Evolutionary conservation across 1,140 invertebrate genomes (phyloP).

Genomic region (Drosophila burlai): DNA sequence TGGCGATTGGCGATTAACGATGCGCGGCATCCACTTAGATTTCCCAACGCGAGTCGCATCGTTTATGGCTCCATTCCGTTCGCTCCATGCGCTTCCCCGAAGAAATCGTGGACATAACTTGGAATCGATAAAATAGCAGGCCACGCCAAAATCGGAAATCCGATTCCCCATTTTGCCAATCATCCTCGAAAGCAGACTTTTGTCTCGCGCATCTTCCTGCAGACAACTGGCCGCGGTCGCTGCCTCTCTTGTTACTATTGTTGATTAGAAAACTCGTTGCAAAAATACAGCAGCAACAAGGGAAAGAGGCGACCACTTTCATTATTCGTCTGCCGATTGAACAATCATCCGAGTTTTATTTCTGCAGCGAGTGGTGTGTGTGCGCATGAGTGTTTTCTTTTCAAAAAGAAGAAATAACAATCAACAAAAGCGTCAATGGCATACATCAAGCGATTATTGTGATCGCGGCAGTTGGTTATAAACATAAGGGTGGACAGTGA

Average conservation of each 20-base stretch:
- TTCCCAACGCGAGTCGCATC: constrained; percentile 6
- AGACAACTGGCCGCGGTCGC: constrained; percentile 4
- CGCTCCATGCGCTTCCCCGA: constrained; percentile 9
- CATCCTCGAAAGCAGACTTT: constrained; percentile 10
- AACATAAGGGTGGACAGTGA: background rate
- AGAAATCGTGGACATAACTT: constrained; percentile 27
- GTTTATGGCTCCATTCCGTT: background rate
- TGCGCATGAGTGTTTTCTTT: constrained; percentile 17
- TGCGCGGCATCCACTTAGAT: constrained; percentile 17
- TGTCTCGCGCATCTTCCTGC: constrained; percentile 15
- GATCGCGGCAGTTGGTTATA: background rate
- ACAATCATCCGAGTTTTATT: constrained; percentile 42
- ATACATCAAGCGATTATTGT: constrained; percentile 4
- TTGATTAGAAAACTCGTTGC: constrained; percentile 60
- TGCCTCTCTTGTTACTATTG: constrained; percentile 16
- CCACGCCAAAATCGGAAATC: constrained; percentile 18
- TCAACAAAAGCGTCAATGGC: constrained; percentile 2
- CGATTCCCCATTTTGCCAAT: background rate
- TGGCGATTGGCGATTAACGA: constrained; percentile 5
- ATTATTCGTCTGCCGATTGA: constrained; percentile 64
- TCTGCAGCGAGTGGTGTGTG: background rate
- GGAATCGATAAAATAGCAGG: constrained; percentile 24
- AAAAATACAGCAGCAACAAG: background rate
- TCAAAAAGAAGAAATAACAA: constrained; percentile 28
- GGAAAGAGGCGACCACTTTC: constrained; percentile 51